Conservation (phyloP, 2,113 vertebrate genomes). For the Lates calcarifer region DNA sequence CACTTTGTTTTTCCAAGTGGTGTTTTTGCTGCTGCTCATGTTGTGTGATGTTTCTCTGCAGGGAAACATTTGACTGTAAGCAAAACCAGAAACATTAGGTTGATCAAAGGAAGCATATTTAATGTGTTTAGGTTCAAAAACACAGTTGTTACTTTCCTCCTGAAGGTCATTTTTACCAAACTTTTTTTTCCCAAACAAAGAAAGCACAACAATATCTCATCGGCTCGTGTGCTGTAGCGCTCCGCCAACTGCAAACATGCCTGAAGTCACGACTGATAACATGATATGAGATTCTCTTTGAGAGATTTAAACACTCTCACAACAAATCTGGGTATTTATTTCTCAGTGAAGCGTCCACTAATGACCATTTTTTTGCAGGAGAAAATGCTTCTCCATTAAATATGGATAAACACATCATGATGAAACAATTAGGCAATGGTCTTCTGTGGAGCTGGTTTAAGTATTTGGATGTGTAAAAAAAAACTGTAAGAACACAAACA, state of each 20-base stretch:
- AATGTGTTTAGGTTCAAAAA: conserved; percentile 83
- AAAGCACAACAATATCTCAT: conserved; percentile 69
- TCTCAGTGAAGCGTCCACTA: conserved; percentile 71
- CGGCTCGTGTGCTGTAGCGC: conserved; percentile 19
- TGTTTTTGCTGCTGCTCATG: conserved; percentile 58
- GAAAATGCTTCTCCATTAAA: conserved; percentile 80
- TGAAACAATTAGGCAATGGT: conserved; percentile 82
- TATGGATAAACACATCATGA: conserved; percentile 82
- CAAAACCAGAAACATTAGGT: conserved; percentile 66
- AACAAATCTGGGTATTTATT: conserved; percentile 78
- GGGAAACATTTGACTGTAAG: conserved; percentile 70
- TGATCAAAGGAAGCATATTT: conserved; percentile 83
- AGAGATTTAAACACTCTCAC: conserved; percentile 76
- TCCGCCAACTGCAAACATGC: conserved; percentile 66
- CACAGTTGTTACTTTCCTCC: conserved; percentile 70
- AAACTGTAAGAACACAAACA: conserved; percentile 69
- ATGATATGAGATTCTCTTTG: conserved; percentile 83
- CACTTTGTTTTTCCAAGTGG: conserved; percentile 43
- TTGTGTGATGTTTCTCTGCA: conserved; percentile 61
- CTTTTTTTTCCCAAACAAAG: conserved; percentile 78
- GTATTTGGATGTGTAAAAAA: conserved; percentile 58
- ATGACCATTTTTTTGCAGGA: conserved; percentile 75
- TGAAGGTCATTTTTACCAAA: conserved; percentile 77
- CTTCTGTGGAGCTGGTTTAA: conserved; percentile 65
- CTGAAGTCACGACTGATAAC: conserved; percentile 74